Evolutionary conservation across 1,140 invertebrate species (phyloP).

Genomic region (Hyposmocoma kahamanoa): DNA sequence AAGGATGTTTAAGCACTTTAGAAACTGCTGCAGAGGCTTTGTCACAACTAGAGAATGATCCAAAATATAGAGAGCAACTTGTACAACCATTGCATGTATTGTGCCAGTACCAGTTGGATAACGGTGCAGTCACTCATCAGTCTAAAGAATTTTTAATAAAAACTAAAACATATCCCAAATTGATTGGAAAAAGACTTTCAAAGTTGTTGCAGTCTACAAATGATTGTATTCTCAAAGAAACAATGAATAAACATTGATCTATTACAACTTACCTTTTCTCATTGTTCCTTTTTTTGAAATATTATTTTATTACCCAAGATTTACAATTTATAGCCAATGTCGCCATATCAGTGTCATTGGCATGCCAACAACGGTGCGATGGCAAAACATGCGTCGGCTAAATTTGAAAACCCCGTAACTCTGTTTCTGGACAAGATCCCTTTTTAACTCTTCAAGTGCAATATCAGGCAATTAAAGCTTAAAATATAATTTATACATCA

Average conservation of each 20-base stretch:
- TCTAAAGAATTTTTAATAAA: conserved; percentile 93
- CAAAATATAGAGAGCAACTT: conserved; percentile 79
- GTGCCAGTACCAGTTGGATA: conserved; percentile 89
- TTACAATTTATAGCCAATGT: too few species aligned
- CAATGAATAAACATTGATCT: conserved; percentile 9
- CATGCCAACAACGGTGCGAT: too few species aligned
- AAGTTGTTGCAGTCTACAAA: conserved; percentile 71
- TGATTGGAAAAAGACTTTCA: conserved; percentile 85
- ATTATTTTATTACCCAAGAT: too few species aligned
- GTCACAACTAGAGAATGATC: conserved; percentile 82
- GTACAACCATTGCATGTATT: conserved; percentile 86
- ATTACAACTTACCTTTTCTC: too few species aligned
- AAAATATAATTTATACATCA: too few species aligned
- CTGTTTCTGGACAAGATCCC: too few species aligned
- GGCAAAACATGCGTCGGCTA: too few species aligned
- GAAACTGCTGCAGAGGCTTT: conserved; percentile 91
- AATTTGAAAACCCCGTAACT: too few species aligned
- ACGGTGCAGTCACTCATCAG: conserved; percentile 94
- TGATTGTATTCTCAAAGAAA: conserved; percentile 22
- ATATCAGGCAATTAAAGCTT: too few species aligned
- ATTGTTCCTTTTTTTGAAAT: too few species aligned
- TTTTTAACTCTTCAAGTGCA: too few species aligned
- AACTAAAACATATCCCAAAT: conserved; percentile 88
- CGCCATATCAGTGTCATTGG: too few species aligned
- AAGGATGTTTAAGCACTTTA: conserved; percentile 92